Base-by-base conservation (phyloP, 2,888 invertebrate species). In the Bombylius discolor region DNA sequence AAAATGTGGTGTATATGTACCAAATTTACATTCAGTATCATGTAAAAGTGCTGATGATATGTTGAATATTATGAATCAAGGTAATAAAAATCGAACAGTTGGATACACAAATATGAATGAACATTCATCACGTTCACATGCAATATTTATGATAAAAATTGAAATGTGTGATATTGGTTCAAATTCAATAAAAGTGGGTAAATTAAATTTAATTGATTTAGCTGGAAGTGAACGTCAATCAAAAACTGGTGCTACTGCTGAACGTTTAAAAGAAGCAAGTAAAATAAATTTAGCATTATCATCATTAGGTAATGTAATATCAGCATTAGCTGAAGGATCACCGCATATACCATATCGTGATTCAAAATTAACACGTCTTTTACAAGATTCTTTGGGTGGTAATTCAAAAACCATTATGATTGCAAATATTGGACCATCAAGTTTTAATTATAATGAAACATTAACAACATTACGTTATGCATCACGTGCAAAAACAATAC, bases 401-500 rank as follows among this genome's bases (percentile, higher is more conserved):
- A 98, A 98, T 78, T 94, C 98, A 49, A 95, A 95, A 75, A 99
- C 99, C 3, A 92, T 99, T 55, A 99, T 99, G 98, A 92, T 99
- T 55, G 99, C 99, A 11, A 98, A 97, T 73, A 89, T 99, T 67
- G 98, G 98, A 0, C 99, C 99, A 34, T 97, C 98, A 31, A 87
- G 87, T 63, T 95, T 92, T 76, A 99, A 99, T 77, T 97, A 92
- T 76, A 99, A 99, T 67, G 99, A 98, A 77, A 94, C 95, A 4
- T 77, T 97, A 64, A 94, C 94, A 42, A 98, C 98, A n/a, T 77
- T 98, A 60, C 80, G 96, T 45, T 97, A 99, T 75, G 94, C 98
- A 4, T 94, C 92, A 71, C 79, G 98, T 49, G 99, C 99, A 13
- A 99, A 99, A 78, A 94, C 94, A 63, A 99, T 99, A 66, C 96